Conservation (phyloP, 2,888 invertebrate species). For the Ischnus inquisitorius region DNA sequence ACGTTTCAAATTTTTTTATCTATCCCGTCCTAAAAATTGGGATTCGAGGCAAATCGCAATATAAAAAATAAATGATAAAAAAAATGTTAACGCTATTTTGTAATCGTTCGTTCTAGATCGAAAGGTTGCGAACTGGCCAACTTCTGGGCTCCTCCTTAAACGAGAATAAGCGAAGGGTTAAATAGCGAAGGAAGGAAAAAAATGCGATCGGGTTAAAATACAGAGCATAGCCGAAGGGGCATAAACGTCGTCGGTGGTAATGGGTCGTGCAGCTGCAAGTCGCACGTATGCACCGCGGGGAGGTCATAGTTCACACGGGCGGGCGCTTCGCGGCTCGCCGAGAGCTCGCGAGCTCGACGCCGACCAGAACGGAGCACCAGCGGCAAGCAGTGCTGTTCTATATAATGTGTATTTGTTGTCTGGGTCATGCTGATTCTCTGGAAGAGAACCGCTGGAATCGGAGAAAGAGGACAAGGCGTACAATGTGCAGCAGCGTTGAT, state of each 20-base stretch:
- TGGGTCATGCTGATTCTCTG: slow-evolving; percentile 25
- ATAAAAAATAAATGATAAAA: too few species aligned
- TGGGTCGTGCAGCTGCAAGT: slow-evolving; percentile 48
- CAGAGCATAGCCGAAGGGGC: slow-evolving; percentile 5
- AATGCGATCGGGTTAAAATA: slow-evolving; percentile 2
- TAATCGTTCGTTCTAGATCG: neutral
- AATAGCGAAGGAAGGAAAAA: neutral
- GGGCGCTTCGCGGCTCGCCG: slow-evolving; percentile 24
- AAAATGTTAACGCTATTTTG: neutral
- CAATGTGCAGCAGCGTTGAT: neutral
- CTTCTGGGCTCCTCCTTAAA: neutral
- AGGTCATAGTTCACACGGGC: slow-evolving; percentile 48
- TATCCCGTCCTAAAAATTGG: neutral
- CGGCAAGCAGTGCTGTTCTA: slow-evolving; percentile 14
- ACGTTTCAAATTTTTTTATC: neutral
- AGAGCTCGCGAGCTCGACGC: slow-evolving; percentile 25
- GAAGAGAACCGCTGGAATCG: slow-evolving; percentile 15
- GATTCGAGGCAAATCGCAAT: neutral
- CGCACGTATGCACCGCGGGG: slow-evolving; percentile 34
- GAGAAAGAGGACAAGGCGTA: neutral
- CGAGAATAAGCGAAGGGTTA: neutral
- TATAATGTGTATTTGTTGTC: slow-evolving; percentile 5
- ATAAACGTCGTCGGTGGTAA: slow-evolving; percentile 47
- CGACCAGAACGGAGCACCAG: slow-evolving; percentile 14
- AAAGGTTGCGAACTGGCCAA: neutral